Evolutionary conservation across 1,140 invertebrate genomes (phyloP).

Genomic region (Drosophila navojoa): DNA sequence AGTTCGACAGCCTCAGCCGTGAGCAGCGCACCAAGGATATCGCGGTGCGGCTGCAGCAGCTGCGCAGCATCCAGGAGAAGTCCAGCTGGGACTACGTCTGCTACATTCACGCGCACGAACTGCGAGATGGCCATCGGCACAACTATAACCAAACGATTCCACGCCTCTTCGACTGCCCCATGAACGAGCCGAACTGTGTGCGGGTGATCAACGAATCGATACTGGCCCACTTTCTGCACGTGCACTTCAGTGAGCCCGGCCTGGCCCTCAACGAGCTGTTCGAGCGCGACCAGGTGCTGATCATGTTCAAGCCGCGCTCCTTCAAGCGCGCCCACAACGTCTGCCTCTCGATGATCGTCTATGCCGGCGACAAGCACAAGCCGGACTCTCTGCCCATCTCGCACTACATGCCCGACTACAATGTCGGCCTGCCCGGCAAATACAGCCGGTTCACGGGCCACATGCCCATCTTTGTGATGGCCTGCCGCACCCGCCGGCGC

Average conservation of each 20-base stretch:
- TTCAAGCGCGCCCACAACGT: slow-evolving; percentile 15
- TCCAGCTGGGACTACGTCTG: neutral
- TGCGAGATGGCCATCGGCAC: no score
- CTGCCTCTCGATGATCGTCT: slow-evolving; percentile 39
- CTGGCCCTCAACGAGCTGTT: slow-evolving; percentile 30
- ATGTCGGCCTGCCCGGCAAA: neutral
- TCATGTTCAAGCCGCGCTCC: slow-evolving; percentile 31
- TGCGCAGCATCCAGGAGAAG: slow-evolving; percentile 33
- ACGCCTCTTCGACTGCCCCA: slow-evolving; percentile 19
- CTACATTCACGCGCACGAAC: neutral
- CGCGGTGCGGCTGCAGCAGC: slow-evolving; percentile 16
- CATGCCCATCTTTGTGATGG: slow-evolving; percentile 52
- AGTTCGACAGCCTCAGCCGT: slow-evolving; percentile 2
- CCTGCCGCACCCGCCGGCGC: slow-evolving; percentile 25
- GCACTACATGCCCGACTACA: slow-evolving; percentile 1
- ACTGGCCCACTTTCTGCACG: slow-evolving; percentile 27
- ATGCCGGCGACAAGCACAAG: slow-evolving; percentile 1
- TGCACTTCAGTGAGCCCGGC: slow-evolving; percentile 4
- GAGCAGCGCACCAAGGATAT: slow-evolving; percentile 13
- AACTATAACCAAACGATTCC: no score
- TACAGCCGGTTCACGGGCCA: neutral
- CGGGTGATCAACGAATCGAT: slow-evolving; percentile 9
- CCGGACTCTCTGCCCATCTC: neutral
- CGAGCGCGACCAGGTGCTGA: slow-evolving; percentile 24
- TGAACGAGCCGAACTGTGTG: slow-evolving; percentile 3